Base-by-base conservation (phyloP, 2,797 vertebrate species). In the Halcyon chelicuti region DNA sequence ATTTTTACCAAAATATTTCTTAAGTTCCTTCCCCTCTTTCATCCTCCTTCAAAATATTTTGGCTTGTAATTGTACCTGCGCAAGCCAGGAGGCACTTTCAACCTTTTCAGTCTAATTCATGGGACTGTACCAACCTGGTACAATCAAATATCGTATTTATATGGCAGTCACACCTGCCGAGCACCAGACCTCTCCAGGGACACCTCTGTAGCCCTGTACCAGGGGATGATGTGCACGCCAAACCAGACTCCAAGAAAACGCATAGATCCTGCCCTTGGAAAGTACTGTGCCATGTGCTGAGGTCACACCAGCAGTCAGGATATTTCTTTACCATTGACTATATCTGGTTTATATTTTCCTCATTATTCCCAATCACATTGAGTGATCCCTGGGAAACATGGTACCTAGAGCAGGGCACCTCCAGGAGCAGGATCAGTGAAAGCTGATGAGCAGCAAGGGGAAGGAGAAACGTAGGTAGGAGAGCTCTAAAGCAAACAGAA, bases 1-100 rank as follows among this genome's bases (percentile, higher is more conserved):
- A 70, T 79, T 95, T 96, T 95, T 79, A 76, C 62, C 57, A 90
- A 76, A 52, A 71, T 46, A 76, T 96, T 94, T 94, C 88, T 86
- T 63, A 93, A 93, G 86, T 85, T 92, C 95, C 86, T 95, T 92
- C 71, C 39, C 93, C 65, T 85, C 72, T 74, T 67, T 88, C 92
- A 90, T 67, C 65, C 80, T 77, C 54, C 83, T 76, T 90, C 74
- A 62, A 86, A 94, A 86, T 63, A 51, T 2, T 22, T 20, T 33
- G 26, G 29, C 54, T 88, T 37, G 15, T 25, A 70, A 60, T 20
- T 17, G 28, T 92, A 95, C 74, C 57, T 67, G 40, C 18, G 44
- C 29, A 37, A 68, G 46, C 15, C 62, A 82, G 33, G 63, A 70
- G 9, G 19, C 15, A 26, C 28, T 39, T 71, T 72, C 37, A 54